Base-by-base conservation (phyloP, 2,113 vertebrate genomes). In the Daboia siamensis region DNA sequence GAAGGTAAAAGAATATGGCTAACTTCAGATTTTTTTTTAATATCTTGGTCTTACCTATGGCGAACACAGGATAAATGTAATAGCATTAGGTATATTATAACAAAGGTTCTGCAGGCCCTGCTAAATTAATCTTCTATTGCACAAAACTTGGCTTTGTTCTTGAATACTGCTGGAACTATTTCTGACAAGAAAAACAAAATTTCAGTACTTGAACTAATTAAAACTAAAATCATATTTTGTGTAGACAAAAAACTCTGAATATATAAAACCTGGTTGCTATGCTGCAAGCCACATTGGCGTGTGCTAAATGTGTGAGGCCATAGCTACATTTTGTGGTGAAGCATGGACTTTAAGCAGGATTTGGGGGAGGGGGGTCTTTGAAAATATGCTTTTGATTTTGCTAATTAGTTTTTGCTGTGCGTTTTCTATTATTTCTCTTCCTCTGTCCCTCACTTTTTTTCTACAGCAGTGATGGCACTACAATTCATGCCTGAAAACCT, bases 321-420 rank as follows among this genome's bases (percentile, higher is more conserved):
- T 61, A 1, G 15, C 26, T 89, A 59, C 44, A 89, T 61, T 89
- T 89, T 59, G 39, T 89, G 88, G 23, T 64, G 88, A 61, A 44
- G 21, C 57, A 89, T 29, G 29, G 39, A 17, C 39, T 61, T 46
- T 5, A 23, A 57, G 59, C 57, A n/a, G 88, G 39, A 59, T 46
- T 89, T 86, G 1, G 23, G 2, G 33, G 9, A 24, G 88, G 0
- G 33, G 8, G 5, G 44, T 48, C 3, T 89, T 46, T 48, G 11
- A 89, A 61, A 61, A 44, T 64, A 61, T 48, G 44, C 24, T 89
- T 89, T 89, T 51, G 51, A 52, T 44, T 91, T 86, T 23, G 80
- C n/a, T 59, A 91, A 61, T 59, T 85, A 85, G 69, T 85, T 91
- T 59, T 91, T 86, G 80, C 24, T 91, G 39, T 86, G 26, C 54